Conservation (phyloP, 2,888 invertebrate species). For the Teleiodes luculella region DNA sequence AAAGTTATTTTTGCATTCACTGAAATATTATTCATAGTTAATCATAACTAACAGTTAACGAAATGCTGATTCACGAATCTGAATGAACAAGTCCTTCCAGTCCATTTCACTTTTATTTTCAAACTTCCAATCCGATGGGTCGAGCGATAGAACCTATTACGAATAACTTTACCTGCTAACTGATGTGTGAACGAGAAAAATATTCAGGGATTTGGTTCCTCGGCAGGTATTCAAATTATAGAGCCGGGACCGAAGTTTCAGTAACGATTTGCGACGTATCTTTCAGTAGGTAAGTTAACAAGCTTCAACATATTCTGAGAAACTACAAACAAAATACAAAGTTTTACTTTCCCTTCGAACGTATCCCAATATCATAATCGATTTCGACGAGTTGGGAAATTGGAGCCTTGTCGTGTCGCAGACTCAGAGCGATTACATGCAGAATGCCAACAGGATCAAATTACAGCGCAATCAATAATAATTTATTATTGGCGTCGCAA, state of each 20-base stretch:
- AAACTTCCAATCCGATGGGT: constrained; percentile 63
- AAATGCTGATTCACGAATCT: constrained; percentile 57
- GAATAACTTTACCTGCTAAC: constrained; percentile 56
- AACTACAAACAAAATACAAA: neutral
- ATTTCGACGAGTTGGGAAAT: neutral
- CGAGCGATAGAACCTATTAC: constrained; percentile 63
- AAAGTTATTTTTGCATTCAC: no score
- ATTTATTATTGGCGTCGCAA: constrained; percentile 16
- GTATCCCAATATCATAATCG: neutral
- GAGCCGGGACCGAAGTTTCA: neutral
- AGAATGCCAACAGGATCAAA: constrained; percentile 11
- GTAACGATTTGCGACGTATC: neutral
- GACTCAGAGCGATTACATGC: constrained; percentile 3
- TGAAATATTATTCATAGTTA: no score
- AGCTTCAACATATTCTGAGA: neutral
- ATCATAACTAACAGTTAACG: constrained; percentile 35
- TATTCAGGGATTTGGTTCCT: constrained; percentile 33
- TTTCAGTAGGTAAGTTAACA: no score
- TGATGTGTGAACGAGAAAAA: constrained; percentile 51
- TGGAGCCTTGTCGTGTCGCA: neutral
- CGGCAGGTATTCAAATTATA: constrained; percentile 9
- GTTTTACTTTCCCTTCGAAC: neutral
- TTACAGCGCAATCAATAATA: constrained; percentile 15
- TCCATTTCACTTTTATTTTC: constrained; percentile 67
- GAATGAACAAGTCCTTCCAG: constrained; percentile 63